Conservation (phyloP, 2,888 invertebrate species). For the Eupithecia subumbrata region DNA sequence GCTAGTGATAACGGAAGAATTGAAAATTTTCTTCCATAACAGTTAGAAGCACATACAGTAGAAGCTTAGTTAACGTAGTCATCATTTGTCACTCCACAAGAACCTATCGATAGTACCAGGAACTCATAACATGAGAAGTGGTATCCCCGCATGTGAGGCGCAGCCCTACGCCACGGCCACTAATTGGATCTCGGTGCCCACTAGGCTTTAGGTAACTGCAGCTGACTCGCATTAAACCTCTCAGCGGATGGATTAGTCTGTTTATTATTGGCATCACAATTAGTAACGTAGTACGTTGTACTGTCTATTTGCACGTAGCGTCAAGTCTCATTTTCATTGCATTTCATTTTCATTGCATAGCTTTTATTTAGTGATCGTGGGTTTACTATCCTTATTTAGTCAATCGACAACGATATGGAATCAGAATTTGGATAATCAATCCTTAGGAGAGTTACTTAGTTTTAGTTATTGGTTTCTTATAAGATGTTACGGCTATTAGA, state of each 20-base stretch:
- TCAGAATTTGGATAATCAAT: no score
- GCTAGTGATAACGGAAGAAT: no score
- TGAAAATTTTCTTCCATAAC: neutral
- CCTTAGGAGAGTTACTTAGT: no score
- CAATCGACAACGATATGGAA: neutral
- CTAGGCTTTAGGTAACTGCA: slow-evolving; percentile 49
- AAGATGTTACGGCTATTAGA: no score
- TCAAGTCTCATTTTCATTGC: neutral
- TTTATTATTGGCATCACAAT: slow-evolving; percentile 35
- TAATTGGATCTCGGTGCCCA: slow-evolving; percentile 61
- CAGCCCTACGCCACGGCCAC: slow-evolving; percentile 48
- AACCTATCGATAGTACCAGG: neutral
- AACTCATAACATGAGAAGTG: neutral
- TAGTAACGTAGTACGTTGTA: slow-evolving; percentile 13
- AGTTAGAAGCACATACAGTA: no score
- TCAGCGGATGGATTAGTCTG: slow-evolving; percentile 31
- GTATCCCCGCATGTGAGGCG: slow-evolving; percentile 21
- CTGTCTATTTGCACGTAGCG: neutral
- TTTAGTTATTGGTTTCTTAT: neutral
- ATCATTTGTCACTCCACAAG: neutral
- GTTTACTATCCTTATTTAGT: neutral
- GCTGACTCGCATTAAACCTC: slow-evolving; percentile 43
- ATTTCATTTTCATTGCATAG: no score
- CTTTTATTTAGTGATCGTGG: neutral
- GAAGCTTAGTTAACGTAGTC: neutral